Evolutionary conservation across 2,888 invertebrate genomes (phyloP), one percentile per base, ranked within the genome.

Genomic region (Pristionchus exspectatus): DNA sequence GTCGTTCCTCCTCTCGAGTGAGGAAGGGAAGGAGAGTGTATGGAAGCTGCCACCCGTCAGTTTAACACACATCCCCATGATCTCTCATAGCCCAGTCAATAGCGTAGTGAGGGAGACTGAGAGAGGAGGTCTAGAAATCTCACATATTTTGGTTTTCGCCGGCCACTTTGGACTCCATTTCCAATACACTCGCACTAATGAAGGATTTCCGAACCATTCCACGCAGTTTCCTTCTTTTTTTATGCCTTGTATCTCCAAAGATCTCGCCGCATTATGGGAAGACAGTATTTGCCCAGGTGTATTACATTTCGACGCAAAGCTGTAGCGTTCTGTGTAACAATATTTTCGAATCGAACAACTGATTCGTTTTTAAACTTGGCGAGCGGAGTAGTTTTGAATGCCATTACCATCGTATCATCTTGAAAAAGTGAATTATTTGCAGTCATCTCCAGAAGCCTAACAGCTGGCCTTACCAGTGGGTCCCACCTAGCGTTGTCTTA

Each of bases 361-460:
- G n/a, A n/a, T n/a, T n/a, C n/a, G n/a, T n/a, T n/a, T n/a, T n/a
- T n/a, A n/a, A n/a, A n/a, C n/a, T n/a, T n/a, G n/a, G n/a, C n/a
- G n/a, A n/a, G n/a, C n/a, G n/a, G n/a, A n/a, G n/a, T n/a, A n/a
- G n/a, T n/a, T n/a, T n/a, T n/a, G n/a, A n/a, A 50, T 38, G 27
- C 44, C 83, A 4, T 54, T 38, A 4, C n/a, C 27, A n/a, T n/a
- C n/a, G n/a, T n/a, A n/a, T n/a, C n/a, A n/a, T n/a, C n/a, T n/a
- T n/a, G n/a, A n/a, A n/a, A n/a, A n/a, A n/a, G n/a, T n/a, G n/a
- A n/a, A n/a, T 38, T 69, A 33, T 92, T 54, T 91, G 89, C 93
- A 93, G 87, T 92, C 85, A 92, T 90, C 14, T 90, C 90, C 86
- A 50, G 81, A 81, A 81, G n/a, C n/a, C n/a, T n/a, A n/a, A n/a